Conservation (phyloP, 2,113 vertebrate genomes). For the Eptesicus fuscus region DNA sequence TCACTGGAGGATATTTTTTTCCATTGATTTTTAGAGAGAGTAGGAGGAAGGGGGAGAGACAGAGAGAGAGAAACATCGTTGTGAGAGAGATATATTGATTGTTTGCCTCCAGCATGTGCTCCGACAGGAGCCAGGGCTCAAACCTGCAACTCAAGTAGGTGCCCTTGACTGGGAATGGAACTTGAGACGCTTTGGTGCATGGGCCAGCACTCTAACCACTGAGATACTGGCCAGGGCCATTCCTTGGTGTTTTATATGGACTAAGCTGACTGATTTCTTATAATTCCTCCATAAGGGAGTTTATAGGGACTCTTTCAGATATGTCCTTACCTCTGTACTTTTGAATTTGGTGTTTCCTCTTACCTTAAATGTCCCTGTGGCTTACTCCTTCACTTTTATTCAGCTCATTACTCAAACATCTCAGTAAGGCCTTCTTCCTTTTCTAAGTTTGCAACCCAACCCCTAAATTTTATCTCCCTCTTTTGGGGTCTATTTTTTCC, state of each 20-base stretch:
- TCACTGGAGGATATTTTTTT: too few relatives aligned
- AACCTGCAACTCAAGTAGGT: too few relatives aligned
- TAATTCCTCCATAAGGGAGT: not conserved
- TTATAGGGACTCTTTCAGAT: not conserved
- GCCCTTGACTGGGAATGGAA: too few relatives aligned
- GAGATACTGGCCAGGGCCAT: not conserved
- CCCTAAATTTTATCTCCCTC: not conserved
- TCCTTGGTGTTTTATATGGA: not conserved
- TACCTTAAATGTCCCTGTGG: not conserved
- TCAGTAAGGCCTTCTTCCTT: not conserved
- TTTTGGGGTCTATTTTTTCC: not conserved
- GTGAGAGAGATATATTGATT: too few relatives aligned
- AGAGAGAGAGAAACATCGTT: too few relatives aligned
- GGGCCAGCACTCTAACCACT: too few relatives aligned
- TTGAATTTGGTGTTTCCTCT: not conserved
- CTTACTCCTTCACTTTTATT: not conserved
- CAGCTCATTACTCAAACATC: not conserved
- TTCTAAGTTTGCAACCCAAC: not conserved
- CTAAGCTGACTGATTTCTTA: not conserved
- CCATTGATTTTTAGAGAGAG: too few relatives aligned
- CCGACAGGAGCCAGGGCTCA: too few relatives aligned
- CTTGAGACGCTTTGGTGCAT: too few relatives aligned
- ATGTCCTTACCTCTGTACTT: too few relatives aligned
- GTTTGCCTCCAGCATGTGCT: too few relatives aligned
- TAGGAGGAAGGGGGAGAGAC: too few relatives aligned